phyloP scores from a whole-genome alignment of 2,888 invertebrate genomes.

The Oligia latruncula region DNA sequence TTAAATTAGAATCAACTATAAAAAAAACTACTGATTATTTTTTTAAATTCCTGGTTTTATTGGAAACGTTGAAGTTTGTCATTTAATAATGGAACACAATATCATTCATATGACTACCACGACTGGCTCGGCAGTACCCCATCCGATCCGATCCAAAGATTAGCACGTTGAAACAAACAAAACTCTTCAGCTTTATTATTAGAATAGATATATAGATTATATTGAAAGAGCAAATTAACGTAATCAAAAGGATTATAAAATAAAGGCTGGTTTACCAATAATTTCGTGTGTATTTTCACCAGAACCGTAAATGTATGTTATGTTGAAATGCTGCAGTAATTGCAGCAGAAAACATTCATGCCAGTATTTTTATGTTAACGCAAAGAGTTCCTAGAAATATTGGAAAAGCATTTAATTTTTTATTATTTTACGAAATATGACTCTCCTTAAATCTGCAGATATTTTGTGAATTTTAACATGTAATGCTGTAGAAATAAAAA shows the following conservation, averaged over 20 bases:
- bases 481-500: neutral
- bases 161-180: neutral
- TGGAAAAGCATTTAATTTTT: slow-evolving; percentile 16
- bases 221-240: neutral
- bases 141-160: neutral
- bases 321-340: neutral
- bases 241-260: neutral
- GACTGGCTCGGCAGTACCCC: too few species aligned
- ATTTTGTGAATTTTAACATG: slow-evolving; percentile 6
- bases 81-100: too few species aligned
- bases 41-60: too few species aligned
- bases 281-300: neutral
- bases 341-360: slow-evolving; percentile 30
- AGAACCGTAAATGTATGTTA: slow-evolving; percentile 1
- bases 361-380: slow-evolving; percentile 9
- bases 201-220: neutral
- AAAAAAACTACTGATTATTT: too few species aligned
- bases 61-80: too few species aligned
- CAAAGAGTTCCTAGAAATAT: slow-evolving; percentile 39
- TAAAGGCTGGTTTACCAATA: neutral
- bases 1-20: too few species aligned
- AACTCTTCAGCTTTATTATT: neutral
- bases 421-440: slow-evolving; percentile 23
- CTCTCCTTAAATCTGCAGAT: slow-evolving; percentile 1
- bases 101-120: too few species aligned